These are phyloP conservation scores for Illadopsis cleaveri DNA, from an alignment of 2,113 vertebrate genomes.

Conservation along the genomic window DNA sequence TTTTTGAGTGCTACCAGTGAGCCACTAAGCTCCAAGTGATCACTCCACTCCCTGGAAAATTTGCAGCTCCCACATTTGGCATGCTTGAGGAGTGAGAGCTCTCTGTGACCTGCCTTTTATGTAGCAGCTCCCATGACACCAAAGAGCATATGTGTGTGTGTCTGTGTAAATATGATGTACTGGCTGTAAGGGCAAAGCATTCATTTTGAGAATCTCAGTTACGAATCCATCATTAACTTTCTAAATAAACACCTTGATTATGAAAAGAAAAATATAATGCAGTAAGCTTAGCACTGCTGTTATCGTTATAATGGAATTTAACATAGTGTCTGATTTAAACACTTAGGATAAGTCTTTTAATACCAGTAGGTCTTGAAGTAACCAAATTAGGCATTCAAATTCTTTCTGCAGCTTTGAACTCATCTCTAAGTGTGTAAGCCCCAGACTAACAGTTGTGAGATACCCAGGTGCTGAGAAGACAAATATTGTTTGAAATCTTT, in stretches of 20 bases:
- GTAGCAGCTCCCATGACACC: neutral
- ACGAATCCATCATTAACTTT: neutral
- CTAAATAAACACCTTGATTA: neutral
- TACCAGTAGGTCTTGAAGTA: neutral
- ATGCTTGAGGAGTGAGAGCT: neutral
- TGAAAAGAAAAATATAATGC: neutral
- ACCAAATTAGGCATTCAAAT: neutral
- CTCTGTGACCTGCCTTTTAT: neutral
- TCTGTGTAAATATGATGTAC: neutral
- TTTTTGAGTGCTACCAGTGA: neutral
- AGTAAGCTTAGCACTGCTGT: neutral
- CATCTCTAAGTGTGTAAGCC: neutral
- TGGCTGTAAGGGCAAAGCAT: neutral
- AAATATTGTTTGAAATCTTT: neutral
- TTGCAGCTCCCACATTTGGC: neutral
- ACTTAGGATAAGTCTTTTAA: neutral
- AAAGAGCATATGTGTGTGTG: neutral
- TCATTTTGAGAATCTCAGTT: neutral
- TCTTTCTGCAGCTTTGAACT: neutral
- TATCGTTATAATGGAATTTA: neutral
- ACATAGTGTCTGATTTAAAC: neutral
- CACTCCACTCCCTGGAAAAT: neutral
- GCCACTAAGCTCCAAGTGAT: neutral
- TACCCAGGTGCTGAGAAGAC: neutral
- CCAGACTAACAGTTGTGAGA: neutral